Evolutionary conservation across 2,797 vertebrate species (phyloP).

Genomic region (Rhyacichthys aspro): DNA sequence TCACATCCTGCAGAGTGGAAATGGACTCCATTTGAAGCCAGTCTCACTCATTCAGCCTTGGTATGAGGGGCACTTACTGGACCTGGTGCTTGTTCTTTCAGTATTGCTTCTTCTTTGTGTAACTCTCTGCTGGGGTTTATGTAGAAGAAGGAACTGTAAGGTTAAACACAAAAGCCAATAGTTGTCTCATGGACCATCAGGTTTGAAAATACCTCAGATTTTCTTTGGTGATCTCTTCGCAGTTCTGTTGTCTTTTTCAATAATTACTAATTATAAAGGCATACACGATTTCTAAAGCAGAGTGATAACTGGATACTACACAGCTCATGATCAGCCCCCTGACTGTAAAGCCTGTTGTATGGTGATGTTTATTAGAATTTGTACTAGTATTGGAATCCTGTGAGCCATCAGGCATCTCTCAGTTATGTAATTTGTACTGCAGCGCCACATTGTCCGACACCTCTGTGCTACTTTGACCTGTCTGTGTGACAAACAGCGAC

Average conservation of each 20-base stretch:
- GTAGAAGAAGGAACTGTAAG: conserved; percentile 16
- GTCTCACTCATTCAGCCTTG: conserved; percentile 65
- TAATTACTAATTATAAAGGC: too few relatives aligned
- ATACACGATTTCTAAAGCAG: too few relatives aligned
- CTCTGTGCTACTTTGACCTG: conserved; percentile 52
- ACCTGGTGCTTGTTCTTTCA: conserved; percentile 64
- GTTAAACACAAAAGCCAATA: conserved; percentile 53
- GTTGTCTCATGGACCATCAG: conserved; percentile 6
- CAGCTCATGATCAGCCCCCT: too few relatives aligned
- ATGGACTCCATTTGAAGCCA: conserved; percentile 70
- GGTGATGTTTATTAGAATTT: too few relatives aligned
- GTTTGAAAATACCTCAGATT: neutral
- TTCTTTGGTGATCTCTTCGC: neutral
- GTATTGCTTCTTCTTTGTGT: conserved; percentile 39
- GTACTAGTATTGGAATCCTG: neutral
- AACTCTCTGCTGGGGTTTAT: conserved; percentile 47
- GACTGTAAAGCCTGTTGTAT: too few relatives aligned
- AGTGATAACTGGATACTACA: too few relatives aligned
- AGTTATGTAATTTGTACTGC: conserved; percentile 29
- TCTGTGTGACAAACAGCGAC: conserved; percentile 16
- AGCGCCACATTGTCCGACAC: conserved; percentile 55
- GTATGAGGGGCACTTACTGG: conserved; percentile 76
- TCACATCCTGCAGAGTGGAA: conserved; percentile 69
- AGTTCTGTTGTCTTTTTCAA: neutral
- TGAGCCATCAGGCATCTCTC: neutral